Percentiles rank a stretch among this genome's conserved stretches.
Conservation (phyloP, 2,797 vertebrate genomes). For the Rachycentron canadum region DNA sequence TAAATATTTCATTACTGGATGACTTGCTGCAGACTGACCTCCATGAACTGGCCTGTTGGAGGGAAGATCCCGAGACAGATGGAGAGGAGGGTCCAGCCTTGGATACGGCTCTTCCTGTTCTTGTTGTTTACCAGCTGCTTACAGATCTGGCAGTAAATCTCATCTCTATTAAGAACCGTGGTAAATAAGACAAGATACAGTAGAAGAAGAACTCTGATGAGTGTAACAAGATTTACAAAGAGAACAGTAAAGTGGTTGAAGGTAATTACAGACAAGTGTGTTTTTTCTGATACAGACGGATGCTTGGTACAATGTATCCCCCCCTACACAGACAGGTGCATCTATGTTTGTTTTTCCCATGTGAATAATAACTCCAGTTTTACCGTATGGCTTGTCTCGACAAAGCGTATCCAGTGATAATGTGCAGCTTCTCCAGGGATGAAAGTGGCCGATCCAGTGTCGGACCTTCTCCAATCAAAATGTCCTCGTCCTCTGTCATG, state of each 20-base stretch:
- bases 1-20: neutral
- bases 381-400: constrained; percentile 89
- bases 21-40: constrained; percentile 80
- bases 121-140: constrained; percentile 93
- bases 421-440: constrained; percentile 92
- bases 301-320: neutral
- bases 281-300: neutral
- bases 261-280: neutral
- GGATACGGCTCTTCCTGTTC: constrained; percentile 84
- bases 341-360: neutral
- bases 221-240: neutral
- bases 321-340: neutral
- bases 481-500: constrained; percentile 71
- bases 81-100: constrained; percentile 94
- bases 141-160: constrained; percentile 98
- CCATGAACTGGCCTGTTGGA: constrained; percentile 88
- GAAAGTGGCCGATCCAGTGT: constrained; percentile 89
- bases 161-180: constrained; percentile 85
- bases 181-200: neutral
- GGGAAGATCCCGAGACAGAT: constrained; percentile 94
- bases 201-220: neutral
- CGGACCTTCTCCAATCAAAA: constrained; percentile 84
- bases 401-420: constrained; percentile 90
- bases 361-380: neutral
- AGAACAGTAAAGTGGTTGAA: neutral